Evolutionary conservation across 2,797 vertebrate genomes (phyloP).

Genomic region (Taenioides sp.): DNA sequence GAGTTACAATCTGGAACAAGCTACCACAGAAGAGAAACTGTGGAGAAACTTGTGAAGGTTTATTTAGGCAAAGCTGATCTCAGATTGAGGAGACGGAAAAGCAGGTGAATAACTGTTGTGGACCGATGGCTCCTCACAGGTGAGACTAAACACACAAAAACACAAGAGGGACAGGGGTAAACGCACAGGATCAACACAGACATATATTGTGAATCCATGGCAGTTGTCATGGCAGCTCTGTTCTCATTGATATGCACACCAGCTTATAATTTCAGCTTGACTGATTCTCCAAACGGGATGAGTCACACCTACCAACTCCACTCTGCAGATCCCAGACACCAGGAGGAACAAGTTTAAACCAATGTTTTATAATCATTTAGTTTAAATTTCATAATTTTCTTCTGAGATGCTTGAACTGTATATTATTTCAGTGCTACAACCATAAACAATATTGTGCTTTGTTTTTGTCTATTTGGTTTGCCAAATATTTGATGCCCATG

Average conservation of each 20-base stretch:
- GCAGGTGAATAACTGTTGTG: background rate
- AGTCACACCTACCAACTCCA: conserved; percentile 57
- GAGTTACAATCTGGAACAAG: background rate
- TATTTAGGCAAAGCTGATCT: background rate
- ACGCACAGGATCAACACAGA: background rate
- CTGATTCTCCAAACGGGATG: conserved; percentile 62
- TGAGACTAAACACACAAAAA: background rate
- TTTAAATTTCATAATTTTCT: background rate
- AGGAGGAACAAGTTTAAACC: conserved; percentile 32
- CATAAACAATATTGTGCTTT: background rate
- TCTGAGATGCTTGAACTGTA: background rate
- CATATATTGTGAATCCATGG: conserved; percentile 42
- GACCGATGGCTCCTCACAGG: background rate
- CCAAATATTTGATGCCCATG: background rate
- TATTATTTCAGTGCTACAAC: background rate
- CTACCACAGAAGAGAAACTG: background rate
- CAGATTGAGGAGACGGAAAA: background rate
- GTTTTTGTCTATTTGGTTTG: background rate
- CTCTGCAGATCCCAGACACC: conserved; percentile 31
- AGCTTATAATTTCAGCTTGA: conserved; percentile 58
- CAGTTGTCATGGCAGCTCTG: conserved; percentile 62
- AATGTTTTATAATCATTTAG: background rate
- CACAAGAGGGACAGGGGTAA: background rate
- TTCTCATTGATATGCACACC: conserved; percentile 66
- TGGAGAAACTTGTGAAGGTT: background rate